A percentile compares a stretch with the other conserved stretches of the same genome.
Conservation (phyloP, 2,113 vertebrate species). For the Lasiurus cinereus region DNA sequence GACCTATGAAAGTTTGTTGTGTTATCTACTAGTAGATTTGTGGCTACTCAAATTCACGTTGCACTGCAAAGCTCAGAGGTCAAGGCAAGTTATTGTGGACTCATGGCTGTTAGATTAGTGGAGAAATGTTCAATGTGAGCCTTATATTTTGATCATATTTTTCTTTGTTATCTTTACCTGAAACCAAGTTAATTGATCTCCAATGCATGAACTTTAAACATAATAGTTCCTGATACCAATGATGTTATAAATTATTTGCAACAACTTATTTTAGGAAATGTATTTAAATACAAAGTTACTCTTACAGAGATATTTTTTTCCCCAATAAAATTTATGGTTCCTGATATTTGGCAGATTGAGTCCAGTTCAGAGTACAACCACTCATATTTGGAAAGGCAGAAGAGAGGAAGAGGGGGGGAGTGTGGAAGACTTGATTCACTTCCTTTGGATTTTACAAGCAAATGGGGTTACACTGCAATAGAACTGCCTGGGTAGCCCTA, state of each 20-base stretch:
- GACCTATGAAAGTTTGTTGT: background rate
- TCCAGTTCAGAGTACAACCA: background rate
- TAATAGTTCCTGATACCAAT: background rate
- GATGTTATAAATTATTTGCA: background rate
- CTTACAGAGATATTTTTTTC: background rate
- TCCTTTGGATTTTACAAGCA: background rate
- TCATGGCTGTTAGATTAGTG: background rate
- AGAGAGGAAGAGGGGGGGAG: background rate
- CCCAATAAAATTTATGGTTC: background rate
- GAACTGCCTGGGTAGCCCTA: background rate
- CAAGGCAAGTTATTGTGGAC: background rate
- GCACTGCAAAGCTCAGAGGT: background rate
- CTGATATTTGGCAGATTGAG: background rate
- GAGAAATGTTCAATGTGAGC: background rate
- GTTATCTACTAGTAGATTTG: background rate
- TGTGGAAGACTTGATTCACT: background rate
- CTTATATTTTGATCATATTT: background rate
- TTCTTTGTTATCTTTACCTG: background rate
- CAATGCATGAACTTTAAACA: background rate
- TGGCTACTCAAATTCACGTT: background rate
- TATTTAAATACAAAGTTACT: background rate
- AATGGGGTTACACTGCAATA: background rate
- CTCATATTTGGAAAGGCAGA: background rate
- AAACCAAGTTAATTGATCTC: background rate
- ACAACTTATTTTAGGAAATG: conserved; percentile 32